Evolutionary conservation across 2,797 vertebrate species (phyloP).

Genomic region (Dryobates pubescens): DNA sequence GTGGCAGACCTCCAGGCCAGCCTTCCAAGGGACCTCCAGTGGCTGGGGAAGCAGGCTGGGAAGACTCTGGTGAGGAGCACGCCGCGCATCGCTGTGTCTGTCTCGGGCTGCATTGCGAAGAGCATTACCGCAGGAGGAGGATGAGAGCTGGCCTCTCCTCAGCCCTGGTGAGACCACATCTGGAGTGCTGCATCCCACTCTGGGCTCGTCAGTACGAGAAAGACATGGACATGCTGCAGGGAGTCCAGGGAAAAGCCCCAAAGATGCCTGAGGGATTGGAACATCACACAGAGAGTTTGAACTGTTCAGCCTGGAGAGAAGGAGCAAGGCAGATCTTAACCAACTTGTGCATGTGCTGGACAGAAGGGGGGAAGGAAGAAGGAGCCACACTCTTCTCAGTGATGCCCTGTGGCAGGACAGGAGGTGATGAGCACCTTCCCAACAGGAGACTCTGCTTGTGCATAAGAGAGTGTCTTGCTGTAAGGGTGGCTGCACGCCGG

Average conservation of each 20-base stretch:
- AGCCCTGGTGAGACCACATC: too few relatives aligned
- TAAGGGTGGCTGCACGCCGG: too few relatives aligned
- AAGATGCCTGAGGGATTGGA: too few relatives aligned
- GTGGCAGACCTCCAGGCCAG: too few relatives aligned
- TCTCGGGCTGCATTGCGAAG: neutral
- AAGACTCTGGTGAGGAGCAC: neutral
- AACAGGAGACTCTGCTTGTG: neutral
- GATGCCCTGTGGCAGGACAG: neutral
- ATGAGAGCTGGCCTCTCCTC: neutral
- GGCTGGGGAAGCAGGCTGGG: neutral
- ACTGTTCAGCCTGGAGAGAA: too few relatives aligned
- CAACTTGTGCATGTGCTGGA: accelerated
- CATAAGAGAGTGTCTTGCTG: too few relatives aligned
- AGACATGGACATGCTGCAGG: too few relatives aligned
- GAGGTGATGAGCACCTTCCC: neutral
- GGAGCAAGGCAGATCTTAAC: neutral
- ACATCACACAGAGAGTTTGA: too few relatives aligned
- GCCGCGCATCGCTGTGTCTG: too few relatives aligned
- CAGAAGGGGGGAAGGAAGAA: neutral
- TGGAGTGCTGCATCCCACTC: too few relatives aligned
- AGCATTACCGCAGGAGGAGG: neutral
- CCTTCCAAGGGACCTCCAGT: neutral
- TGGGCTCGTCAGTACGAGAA: too few relatives aligned
- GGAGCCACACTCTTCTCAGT: neutral
- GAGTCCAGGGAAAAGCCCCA: too few relatives aligned